Evolutionary conservation across 2,888 invertebrate species (phyloP), one percentile per base, ranked within the genome.

Genomic region (Callyntrura guangdongensis): DNA sequence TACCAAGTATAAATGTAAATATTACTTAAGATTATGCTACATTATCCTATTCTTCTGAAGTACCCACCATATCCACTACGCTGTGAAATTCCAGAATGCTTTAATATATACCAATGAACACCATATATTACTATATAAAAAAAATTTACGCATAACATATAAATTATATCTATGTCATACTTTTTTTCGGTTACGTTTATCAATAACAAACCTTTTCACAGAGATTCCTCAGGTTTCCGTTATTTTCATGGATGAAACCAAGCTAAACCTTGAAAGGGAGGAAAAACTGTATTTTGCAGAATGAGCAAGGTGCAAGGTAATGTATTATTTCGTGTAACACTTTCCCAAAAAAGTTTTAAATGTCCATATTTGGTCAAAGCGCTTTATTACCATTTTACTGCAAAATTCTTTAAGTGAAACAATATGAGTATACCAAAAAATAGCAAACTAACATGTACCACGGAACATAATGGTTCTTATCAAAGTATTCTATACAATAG

Each of bases 1-100:
- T 36, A 36, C 36, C 56, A 5, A 56, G 14, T 5, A 4, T 53
- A 53, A 14, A 14, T 56, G 56, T 56, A 56, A 56, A n/a, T 56
- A 56, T 56, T 2, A 6, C 17, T 69, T 6, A 69, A 4, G 14
- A 69, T 27, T 27, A 27, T 69, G 45, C 49, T 69, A 72, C 45
- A 22, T 74, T 74, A 25, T 53, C 11, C n/a, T 45, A 17, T n/a
- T 77, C 12, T 53, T 77, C 64, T 64, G 49, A 67, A 64, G 45
- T 3, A 83, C 67, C 64, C 49, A 83, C 83, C 83, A 83, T 83
- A 83, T 83, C 83, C 49, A 53, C 36, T 2, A 36, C 59, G 74
- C 86, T 86, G 86, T 86, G 86, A 86, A 77, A 86, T 61, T 86
- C 61, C 77, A 45, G 22, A 74, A 86, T 86, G 86, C 86, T 86